A percentile compares a stretch with the other conserved stretches of the same genome.
Conservation (phyloP, 1,140 invertebrate species). For the Cephus cinctus region DNA sequence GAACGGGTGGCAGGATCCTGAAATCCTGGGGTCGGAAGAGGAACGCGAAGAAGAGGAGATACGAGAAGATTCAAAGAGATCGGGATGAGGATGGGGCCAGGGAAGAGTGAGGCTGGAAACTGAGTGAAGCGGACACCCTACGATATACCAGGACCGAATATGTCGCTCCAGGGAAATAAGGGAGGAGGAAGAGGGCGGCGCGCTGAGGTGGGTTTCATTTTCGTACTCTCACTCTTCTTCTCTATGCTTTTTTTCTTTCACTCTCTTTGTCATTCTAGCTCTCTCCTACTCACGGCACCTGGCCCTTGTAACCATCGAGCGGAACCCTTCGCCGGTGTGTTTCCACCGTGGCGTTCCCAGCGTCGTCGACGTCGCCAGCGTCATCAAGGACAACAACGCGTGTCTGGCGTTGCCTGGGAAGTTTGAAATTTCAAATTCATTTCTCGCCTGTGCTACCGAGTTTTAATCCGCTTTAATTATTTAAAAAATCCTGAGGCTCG, state of each 20-base stretch:
- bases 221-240: too few species aligned
- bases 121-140: slow-evolving; percentile 11
- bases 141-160: slow-evolving; percentile 18
- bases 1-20: neutral
- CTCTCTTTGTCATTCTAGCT: too few species aligned
- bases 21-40: neutral
- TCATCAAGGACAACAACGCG: too few species aligned
- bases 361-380: too few species aligned
- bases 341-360: neutral
- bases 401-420: too few species aligned
- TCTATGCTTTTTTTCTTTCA: too few species aligned
- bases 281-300: too few species aligned
- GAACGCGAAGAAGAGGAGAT: neutral
- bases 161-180: slow-evolving; percentile 45
- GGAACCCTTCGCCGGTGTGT: neutral
- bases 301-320: too few species aligned
- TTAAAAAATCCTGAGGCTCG: too few species aligned
- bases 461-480: slow-evolving; percentile 46
- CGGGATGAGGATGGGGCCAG: neutral
- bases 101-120: slow-evolving; percentile 2
- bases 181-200: slow-evolving; percentile 29
- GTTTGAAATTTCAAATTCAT: slow-evolving; percentile 47
- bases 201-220: too few species aligned
- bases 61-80: too few species aligned
- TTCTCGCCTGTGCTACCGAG: slow-evolving; percentile 31